Conservation (phyloP, 2,888 invertebrate species). For the Hypselothyrea guttata region DNA sequence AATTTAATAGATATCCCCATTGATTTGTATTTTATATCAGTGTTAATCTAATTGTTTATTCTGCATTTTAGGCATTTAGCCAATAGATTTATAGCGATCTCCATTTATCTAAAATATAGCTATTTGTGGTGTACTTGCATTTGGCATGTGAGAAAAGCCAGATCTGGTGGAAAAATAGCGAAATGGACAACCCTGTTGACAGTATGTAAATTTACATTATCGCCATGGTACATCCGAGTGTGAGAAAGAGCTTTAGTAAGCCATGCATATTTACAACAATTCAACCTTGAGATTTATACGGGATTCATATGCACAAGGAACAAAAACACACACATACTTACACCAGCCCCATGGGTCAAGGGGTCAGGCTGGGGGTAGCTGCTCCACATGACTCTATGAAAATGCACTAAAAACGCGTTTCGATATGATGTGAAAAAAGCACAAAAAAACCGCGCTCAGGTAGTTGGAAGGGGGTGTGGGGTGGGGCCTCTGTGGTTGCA, state of each 20-base stretch:
- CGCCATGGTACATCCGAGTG: neutral
- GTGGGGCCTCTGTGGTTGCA: slow-evolving; percentile 56
- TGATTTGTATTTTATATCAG: too few species aligned
- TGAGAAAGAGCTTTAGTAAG: slow-evolving; percentile 42
- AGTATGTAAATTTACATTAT: slow-evolving; percentile 55
- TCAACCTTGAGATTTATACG: slow-evolving; percentile 70
- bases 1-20: too few species aligned
- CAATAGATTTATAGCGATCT: too few species aligned
- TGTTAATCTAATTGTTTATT: too few species aligned
- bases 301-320: slow-evolving; percentile 41
- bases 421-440: slow-evolving; percentile 31
- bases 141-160: too few species aligned
- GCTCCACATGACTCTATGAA: slow-evolving; percentile 36
- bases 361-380: neutral
- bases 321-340: slow-evolving; percentile 27
- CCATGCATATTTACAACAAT: slow-evolving; percentile 62
- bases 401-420: slow-evolving; percentile 52
- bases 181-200: too few species aligned
- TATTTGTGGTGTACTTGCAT: too few species aligned
- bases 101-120: too few species aligned
- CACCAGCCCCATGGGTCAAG: slow-evolving; percentile 23
- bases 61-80: too few species aligned
- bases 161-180: too few species aligned
- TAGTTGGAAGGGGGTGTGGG: slow-evolving; percentile 11
- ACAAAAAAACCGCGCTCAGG: slow-evolving; percentile 50